Evolutionary conservation across 2,113 vertebrate species (phyloP), one percentile per base, ranked within the genome.

Genomic region (Natator depressus): DNA sequence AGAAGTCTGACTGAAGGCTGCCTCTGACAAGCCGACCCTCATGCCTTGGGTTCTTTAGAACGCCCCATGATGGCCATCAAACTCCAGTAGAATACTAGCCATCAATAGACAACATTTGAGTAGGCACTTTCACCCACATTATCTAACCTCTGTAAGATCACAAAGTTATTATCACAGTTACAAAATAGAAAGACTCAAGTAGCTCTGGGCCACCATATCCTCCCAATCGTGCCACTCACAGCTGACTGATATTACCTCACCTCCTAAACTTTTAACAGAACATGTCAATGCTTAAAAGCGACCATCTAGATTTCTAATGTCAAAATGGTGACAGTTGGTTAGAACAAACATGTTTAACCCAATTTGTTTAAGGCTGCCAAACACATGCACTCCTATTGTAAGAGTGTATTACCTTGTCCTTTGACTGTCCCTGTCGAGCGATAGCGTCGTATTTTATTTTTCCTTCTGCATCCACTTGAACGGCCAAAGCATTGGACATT

Each of bases 401-500:
- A 93, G 79, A 20, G 93, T 91, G 2, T 10, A 88, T 84, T 97
- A 99, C 99, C 99, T 99, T 99, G 94, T 99, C 99, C 83, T 99
- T 99, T 35, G 98, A 98, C 86, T 99, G 99, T 95, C 99, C 99
- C 95, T 99, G 99, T 87, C 99, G 99, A 89, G 99, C 99, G 86
- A 99, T 99, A 47, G 99, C 99, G 78, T 99, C 99, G 17, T 99
- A 99, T 95, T 99, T 99, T 92, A 99, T 99, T 95, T 99, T 99
- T 91, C 99, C 99, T 97, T 99, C 99, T 20, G 99, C 98, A 78
- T 99, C 99, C 94, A 99, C 99, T 89, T 99, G 99, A 91, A 99
- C 98, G 5, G 99, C 99, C 96, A 99, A 96, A 54, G 99, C 99
- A 93, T 99, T 99, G 65, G 99, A 99, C 55, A 99, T 99, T 97